Conservation (phyloP, 1,140 invertebrate species). For the Sarcophaga bullata region DNA sequence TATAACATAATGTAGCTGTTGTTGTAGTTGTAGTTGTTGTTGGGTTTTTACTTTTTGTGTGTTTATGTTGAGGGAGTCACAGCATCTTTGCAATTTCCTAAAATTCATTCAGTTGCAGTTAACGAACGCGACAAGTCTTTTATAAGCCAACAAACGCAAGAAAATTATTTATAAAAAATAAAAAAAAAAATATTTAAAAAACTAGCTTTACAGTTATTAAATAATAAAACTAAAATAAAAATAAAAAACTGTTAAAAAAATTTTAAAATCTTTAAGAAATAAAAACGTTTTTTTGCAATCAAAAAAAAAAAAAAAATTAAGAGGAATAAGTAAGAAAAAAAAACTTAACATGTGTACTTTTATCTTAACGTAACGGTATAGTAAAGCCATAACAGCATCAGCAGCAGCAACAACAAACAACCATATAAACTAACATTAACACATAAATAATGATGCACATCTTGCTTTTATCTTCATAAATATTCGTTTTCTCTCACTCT, state of each 20-base stretch:
- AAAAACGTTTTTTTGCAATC: neutral
- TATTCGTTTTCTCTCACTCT: neutral
- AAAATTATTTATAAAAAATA: neutral
- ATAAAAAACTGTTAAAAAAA: neutral
- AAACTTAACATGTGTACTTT: too few species aligned
- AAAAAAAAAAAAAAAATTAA: too few species aligned
- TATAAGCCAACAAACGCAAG: neutral
- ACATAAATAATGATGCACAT: too few species aligned
- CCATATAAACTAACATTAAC: too few species aligned
- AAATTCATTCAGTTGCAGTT: conserved; percentile 64
- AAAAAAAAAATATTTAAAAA: neutral
- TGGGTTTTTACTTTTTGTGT: neutral
- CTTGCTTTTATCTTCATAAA: neutral
- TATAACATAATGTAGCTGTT: neutral
- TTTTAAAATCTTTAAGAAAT: neutral
- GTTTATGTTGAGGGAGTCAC: conserved; percentile 45
- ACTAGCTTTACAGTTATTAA: neutral
- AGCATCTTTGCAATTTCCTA: conserved; percentile 56
- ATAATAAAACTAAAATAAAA: neutral
- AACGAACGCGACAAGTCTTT: conserved; percentile 60
- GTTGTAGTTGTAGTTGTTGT: neutral
- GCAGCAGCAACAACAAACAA: neutral
- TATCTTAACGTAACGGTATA: too few species aligned
- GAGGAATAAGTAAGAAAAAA: too few species aligned
- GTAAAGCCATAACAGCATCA: neutral